Base-by-base conservation (phyloP, 92 coral and sea anemone genomes). In the Palythoa grandiflora region DNA sequence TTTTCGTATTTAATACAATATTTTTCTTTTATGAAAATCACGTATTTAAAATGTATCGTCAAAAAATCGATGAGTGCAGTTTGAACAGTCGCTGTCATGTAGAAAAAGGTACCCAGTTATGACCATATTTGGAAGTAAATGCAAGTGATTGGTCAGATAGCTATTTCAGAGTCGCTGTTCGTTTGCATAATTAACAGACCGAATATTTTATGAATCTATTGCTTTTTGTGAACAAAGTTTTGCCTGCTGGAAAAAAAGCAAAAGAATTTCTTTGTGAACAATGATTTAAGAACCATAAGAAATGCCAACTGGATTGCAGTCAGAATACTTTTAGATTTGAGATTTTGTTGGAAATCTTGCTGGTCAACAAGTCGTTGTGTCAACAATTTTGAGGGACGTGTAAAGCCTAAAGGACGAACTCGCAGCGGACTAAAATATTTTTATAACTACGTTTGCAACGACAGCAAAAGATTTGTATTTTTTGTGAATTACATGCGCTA, bases 41-140 rank as follows among this genome's bases (percentile, higher is more conserved):
- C 38, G 40, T 81, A 47, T 81, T 81, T 53, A 55, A 28, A 20
- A 59, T 12, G 70, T 61, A 50, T 59, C 72, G 44, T 28, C 28
- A 59, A 72, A 72, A 79, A 60, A 60, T 60, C 72, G 51, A 15
- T 38, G 72, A 79, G 70, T 79, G 21, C 21, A 6, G 74, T 44
- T 35, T 21, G 74, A 28, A 70, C 14, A 17, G 71, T 17, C 17
- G 10, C 47, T 11, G 13, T 28, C 28, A 28, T 28, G 28, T 36
- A 35, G 12, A 70, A 70, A 70, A 65, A 35, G 35, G 86, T 40
- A 47, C 60, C 15, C 4, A 66, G 75, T 66, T 81, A 40, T 81
- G 73, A 66, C 86, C 86, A 68, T 81, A 66, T 81, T 44, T 81
- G 86, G 86, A 81, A 81, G 86, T 40, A 81, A 81, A 81, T 5